Percentiles rank a stretch among this genome's conserved stretches.
Evolutionary conservation across 2,797 vertebrate species (phyloP).

Genomic region (Sylvia borin): DNA sequence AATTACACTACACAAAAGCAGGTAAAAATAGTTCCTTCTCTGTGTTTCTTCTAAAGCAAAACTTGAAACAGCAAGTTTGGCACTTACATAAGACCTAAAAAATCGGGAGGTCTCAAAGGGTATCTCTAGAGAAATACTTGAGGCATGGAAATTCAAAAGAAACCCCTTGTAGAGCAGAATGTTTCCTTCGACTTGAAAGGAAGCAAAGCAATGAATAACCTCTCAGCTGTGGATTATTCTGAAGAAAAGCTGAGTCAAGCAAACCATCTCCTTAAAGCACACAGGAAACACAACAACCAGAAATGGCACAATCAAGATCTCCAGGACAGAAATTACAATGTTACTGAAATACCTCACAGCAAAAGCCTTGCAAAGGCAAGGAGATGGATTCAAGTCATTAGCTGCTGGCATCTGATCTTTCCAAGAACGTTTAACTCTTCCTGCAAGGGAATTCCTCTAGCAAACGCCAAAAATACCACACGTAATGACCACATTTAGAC

Average conservation of each 20-base stretch:
- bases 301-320: not conserved
- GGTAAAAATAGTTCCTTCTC: constrained; percentile 10
- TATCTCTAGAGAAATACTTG: not conserved
- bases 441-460: constrained; percentile 30
- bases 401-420: not conserved
- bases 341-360: not conserved
- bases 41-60: not conserved
- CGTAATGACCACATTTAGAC: not conserved
- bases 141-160: not conserved
- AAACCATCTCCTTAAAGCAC: not conserved
- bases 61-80: not conserved
- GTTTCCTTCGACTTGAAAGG: not conserved
- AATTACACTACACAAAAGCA: not conserved
- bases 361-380: not conserved
- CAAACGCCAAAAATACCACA: not conserved
- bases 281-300: not conserved
- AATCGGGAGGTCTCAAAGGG: not conserved
- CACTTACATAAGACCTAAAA: constrained; percentile 9
- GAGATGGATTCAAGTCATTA: not conserved
- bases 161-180: not conserved
- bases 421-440: constrained; percentile 23
- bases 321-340: not conserved
- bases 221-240: not conserved
- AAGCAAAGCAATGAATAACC: not conserved
- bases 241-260: not conserved